A percentile compares a stretch with the other conserved stretches of the same genome.
Conservation (phyloP, 2,797 vertebrate genomes). For the Sebastes wilsoni region DNA sequence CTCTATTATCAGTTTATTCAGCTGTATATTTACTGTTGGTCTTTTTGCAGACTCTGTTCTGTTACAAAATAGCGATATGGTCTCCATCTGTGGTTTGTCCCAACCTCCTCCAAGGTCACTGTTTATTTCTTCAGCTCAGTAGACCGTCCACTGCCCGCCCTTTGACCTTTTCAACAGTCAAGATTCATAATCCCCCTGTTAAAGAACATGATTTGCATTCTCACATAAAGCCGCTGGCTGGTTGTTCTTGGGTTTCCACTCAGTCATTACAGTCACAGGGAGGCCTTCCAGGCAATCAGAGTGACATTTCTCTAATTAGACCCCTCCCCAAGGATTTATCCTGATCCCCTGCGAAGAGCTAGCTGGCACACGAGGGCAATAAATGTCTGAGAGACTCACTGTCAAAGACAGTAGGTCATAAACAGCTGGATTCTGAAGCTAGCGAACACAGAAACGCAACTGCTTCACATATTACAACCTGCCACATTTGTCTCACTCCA, state of each 20-base stretch:
- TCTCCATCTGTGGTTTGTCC: constrained; percentile 27
- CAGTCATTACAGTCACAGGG: constrained; percentile 18
- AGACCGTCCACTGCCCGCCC: constrained; percentile 6
- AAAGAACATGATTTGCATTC: constrained; percentile 4
- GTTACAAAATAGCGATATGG: constrained; percentile 14
- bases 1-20: constrained; percentile 45
- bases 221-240: neutral
- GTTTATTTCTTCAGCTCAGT: constrained; percentile 39
- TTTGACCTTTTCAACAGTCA: constrained; percentile 15
- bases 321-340: constrained; percentile 28
- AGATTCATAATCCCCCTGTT: constrained; percentile 11
- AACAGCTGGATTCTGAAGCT: constrained; percentile 43
- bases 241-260: constrained; percentile 6
- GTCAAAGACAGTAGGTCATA: constrained; percentile 52
- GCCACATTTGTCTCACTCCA: constrained; percentile 39
- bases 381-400: constrained; percentile 49
- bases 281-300: constrained; percentile 39
- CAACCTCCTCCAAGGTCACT: constrained; percentile 2
- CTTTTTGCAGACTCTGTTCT: neutral
- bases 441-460: constrained; percentile 17
- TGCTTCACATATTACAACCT: constrained; percentile 35
- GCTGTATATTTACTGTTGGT: constrained; percentile 42
- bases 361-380: constrained; percentile 34
- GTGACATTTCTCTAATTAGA: constrained; percentile 65
- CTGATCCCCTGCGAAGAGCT: constrained; percentile 30